phyloP scores from a whole-genome alignment of 2,797 vertebrate species.

The Sebastes glaucus region DNA sequence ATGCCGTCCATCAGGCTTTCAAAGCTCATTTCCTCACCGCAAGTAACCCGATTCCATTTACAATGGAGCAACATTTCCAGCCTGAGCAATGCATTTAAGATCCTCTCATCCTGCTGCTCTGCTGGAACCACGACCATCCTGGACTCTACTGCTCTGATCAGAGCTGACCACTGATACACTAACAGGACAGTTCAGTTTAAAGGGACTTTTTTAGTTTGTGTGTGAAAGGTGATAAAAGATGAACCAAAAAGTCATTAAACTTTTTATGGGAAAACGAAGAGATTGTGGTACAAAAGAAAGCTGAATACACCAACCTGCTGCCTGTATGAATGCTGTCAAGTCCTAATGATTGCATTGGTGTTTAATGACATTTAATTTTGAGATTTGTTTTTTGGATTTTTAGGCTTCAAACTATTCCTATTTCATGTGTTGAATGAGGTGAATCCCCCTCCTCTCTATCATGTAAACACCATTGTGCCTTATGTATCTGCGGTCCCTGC shows the following conservation, averaged over 20 bases:
- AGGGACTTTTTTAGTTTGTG: constrained; percentile 10
- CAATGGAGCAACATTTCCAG: constrained; percentile 19
- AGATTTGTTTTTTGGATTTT: not conserved
- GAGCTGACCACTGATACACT: constrained; percentile 17
- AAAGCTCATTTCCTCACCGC: constrained; percentile 33
- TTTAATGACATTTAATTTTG: not conserved
- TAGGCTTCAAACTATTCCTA: not conserved
- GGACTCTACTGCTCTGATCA: constrained; percentile 30
- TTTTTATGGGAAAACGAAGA: not conserved
- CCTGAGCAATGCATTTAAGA: constrained; percentile 1
- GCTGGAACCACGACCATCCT: not conserved
- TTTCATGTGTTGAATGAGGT: not conserved
- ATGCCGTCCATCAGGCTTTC: constrained; percentile 37
- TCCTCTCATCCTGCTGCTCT: constrained; percentile 15
- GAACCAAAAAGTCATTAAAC: constrained; percentile 17
- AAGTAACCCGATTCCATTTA: constrained; percentile 13
- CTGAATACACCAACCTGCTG: not conserved
- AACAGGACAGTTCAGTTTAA: constrained; percentile 25
- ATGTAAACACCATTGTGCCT: constrained; percentile 32
- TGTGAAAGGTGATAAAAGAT: not conserved
- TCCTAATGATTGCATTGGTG: not conserved
- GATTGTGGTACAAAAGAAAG: not conserved
- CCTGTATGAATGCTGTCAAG: constrained; percentile 2
- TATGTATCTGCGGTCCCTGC: not conserved
- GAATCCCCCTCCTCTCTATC: not conserved